A percentile compares a stretch with the other conserved stretches of the same genome.
These are phyloP conservation scores for Baryphthengus martii DNA, from an alignment of 2,113 vertebrate genomes.

Conservation along the genomic window DNA sequence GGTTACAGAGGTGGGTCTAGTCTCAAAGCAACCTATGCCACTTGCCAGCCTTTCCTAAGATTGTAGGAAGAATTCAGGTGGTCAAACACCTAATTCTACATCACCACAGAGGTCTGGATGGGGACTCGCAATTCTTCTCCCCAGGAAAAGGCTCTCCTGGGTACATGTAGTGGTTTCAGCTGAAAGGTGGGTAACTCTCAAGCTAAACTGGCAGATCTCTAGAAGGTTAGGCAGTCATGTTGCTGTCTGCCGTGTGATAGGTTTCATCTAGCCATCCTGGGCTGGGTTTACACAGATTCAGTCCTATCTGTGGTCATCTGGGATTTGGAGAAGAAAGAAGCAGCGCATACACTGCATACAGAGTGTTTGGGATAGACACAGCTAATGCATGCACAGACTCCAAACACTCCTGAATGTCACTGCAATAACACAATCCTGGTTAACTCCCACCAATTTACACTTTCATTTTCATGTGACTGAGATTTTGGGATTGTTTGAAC, in stretches of 20 bases:
- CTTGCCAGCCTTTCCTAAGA: background rate
- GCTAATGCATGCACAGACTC: background rate
- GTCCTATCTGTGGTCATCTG: background rate
- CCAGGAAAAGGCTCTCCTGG: background rate
- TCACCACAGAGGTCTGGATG: background rate
- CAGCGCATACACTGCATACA: background rate
- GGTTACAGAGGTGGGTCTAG: background rate
- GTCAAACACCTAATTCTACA: background rate
- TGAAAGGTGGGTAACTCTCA: background rate
- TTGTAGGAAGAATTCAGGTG: background rate
- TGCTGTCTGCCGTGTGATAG: background rate
- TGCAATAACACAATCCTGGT: background rate
- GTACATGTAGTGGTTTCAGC: rapidly evolving
- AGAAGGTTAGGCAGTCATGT: background rate
- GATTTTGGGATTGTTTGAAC: background rate
- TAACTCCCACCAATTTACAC: background rate
- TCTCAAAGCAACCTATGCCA: background rate
- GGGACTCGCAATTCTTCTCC: background rate
- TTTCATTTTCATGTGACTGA: background rate
- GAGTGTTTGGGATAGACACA: background rate
- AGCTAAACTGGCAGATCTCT: background rate
- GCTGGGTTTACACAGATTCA: background rate
- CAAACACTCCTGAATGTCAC: background rate
- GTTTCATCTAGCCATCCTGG: background rate
- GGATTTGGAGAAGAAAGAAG: background rate